These are phyloP conservation scores for Amyelois transitella DNA, from an alignment of 1,140 invertebrate species.

Conservation along the genomic window DNA sequence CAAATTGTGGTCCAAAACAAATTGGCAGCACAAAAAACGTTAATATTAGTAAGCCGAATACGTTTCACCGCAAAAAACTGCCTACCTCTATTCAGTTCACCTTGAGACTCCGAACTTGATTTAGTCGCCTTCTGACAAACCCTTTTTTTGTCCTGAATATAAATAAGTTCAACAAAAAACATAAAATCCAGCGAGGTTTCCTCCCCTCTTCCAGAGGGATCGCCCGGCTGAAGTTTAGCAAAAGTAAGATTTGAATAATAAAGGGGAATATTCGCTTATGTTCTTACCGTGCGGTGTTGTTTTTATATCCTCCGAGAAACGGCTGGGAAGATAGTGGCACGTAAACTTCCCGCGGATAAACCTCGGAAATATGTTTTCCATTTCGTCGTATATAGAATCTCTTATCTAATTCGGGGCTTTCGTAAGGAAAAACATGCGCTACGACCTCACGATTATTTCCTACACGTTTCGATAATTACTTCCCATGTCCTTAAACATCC, in stretches of 20 bases:
- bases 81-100: conserved; percentile 50
- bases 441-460: conserved; percentile 47
- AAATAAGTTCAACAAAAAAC: conserved; percentile 67
- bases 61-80: conserved; percentile 44
- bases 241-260: conserved; percentile 68
- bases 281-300: conserved; percentile 40
- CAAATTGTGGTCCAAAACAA: conserved; percentile 22
- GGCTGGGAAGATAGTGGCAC: conserved; percentile 17
- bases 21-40: conserved; percentile 27
- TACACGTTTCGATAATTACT: conserved; percentile 65
- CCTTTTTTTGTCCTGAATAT: conserved; percentile 71
- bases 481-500: conserved; percentile 60
- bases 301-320: conserved; percentile 27
- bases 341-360: conserved; percentile 16
- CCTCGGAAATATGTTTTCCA: conserved; percentile 20
- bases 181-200: conserved; percentile 53
- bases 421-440: conserved; percentile 32
- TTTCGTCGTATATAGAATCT: conserved; percentile 14
- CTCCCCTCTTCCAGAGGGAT: conserved; percentile 43
- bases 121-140: conserved; percentile 68
- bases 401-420: conserved; percentile 11
- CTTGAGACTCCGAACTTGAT: conserved; percentile 61
- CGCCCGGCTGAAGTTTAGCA: conserved; percentile 47
- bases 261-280: conserved; percentile 55
- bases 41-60: conserved; percentile 51